Base-by-base conservation (phyloP, 2,888 invertebrate genomes). In the Pachymerium ferrugineum region DNA sequence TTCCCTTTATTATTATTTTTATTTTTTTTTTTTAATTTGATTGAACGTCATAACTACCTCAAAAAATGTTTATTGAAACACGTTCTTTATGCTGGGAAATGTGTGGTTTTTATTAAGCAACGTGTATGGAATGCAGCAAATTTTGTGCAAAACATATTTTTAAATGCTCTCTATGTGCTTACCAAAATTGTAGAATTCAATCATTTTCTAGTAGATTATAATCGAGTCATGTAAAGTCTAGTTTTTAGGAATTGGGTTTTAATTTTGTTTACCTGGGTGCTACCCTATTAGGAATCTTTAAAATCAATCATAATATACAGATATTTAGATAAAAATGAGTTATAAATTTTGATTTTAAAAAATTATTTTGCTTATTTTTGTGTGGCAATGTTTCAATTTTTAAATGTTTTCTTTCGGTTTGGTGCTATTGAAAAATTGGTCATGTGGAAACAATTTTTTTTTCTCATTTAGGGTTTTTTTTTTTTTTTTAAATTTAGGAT, bases 111-210 rank as follows among this genome's bases (percentile, higher is more conserved):
- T 12, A 47, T 47, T 22, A 16, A 19, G 47, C 47, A 47, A 47
- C n/a, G n/a, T n/a, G n/a, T n/a, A n/a, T n/a, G n/a, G n/a, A n/a
- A n/a, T n/a, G n/a, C n/a, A n/a, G n/a, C n/a, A n/a, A n/a, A n/a
- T n/a, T n/a, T 22, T 47, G 47, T 47, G 47, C 22, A 22, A 8
- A 47, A 4, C 16, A 19, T 47, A 47, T 47, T 47, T 47, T 47
- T 47, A 47, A 47, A 47, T 47, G 47, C 47, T 47, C 47, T 47
- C 47, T 47, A 47, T 16, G 47, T 47, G 47, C 47, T 47, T 47
- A 47, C 22, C 22, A 16, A n/a, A 47, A 22, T 47, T 47, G 16
- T 47, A 47, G 47, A 47, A 16, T 47, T 12, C n/a, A 47, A 1
- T 16, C 19, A 47, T 47, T 47, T 47, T 47, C 2, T 47, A 22